These are phyloP conservation scores for Ceratotherium simum DNA, from an alignment of 2,113 vertebrate genomes.

Conservation along the genomic window DNA sequence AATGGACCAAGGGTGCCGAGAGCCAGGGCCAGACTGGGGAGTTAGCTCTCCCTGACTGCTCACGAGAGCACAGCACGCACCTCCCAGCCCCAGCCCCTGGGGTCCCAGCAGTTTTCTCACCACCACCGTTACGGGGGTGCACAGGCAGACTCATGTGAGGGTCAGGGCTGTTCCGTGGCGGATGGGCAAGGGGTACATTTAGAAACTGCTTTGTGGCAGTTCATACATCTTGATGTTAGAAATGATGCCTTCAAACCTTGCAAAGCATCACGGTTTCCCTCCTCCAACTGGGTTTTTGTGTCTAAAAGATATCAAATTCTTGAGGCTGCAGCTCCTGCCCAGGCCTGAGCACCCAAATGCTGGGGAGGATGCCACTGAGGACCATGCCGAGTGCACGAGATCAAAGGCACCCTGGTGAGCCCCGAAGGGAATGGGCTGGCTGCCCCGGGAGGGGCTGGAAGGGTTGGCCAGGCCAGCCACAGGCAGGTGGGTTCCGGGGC, in stretches of 20 bases:
- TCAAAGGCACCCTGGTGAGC: rapidly evolving
- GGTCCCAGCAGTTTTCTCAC: not conserved
- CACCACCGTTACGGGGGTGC: rapidly evolving
- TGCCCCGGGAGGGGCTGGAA: not conserved
- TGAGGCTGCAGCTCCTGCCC: not conserved
- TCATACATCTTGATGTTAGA: rapidly evolving
- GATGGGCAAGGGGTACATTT: rapidly evolving
- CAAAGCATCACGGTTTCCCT: not conserved
- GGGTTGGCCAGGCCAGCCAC: rapidly evolving
- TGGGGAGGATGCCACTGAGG: not conserved
- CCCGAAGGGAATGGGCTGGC: rapidly evolving
- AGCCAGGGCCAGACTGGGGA: rapidly evolving
- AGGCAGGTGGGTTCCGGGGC: rapidly evolving
- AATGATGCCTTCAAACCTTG: not conserved
- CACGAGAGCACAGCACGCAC: rapidly evolving
- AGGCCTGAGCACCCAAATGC: rapidly evolving
- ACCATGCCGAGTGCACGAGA: rapidly evolving
- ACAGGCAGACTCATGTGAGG: no score
- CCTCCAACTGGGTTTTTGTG: not conserved
- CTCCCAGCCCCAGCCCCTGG: not conserved
- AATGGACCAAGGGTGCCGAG: not conserved
- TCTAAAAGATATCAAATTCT: not conserved
- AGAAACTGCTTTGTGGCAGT: rapidly evolving
- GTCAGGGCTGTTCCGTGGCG: not conserved
- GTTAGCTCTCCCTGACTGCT: rapidly evolving